Evolutionary conservation across 2,113 vertebrate genomes (phyloP).

Genomic region (Myodes glareolus): DNA sequence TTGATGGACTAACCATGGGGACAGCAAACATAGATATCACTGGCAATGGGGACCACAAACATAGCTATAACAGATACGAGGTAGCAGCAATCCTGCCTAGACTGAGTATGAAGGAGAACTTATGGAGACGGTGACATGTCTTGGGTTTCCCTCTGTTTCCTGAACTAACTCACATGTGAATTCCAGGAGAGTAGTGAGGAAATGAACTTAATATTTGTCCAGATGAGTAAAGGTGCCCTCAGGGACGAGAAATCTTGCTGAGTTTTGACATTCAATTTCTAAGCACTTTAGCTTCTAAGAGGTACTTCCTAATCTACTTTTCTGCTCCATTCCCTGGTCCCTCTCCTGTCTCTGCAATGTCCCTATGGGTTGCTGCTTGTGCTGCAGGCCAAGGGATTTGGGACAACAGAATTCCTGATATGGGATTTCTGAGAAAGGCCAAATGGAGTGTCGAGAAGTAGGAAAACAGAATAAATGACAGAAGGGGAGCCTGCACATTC

Average conservation of each 20-base stretch:
- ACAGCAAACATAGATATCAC: no score
- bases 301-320: conserved; percentile 72
- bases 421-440: neutral
- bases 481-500: neutral
- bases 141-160: neutral
- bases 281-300: conserved; percentile 73
- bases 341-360: neutral
- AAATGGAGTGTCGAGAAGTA: neutral
- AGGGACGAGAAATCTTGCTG: conserved; percentile 70
- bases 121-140: neutral
- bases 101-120: neutral
- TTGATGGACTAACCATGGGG: neutral
- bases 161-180: conserved; percentile 52
- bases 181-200: conserved; percentile 56
- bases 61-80: no score
- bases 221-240: conserved; percentile 77
- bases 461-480: neutral
- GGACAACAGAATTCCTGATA: neutral
- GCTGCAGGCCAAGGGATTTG: neutral
- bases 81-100: neutral
- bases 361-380: conserved; percentile 2
- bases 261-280: conserved; percentile 80
- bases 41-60: neutral
- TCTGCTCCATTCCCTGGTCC: conserved; percentile 33
- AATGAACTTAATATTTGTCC: conserved; percentile 79